Base-by-base conservation (phyloP, 2,888 invertebrate genomes). In the Sialis fuliginosa region DNA sequence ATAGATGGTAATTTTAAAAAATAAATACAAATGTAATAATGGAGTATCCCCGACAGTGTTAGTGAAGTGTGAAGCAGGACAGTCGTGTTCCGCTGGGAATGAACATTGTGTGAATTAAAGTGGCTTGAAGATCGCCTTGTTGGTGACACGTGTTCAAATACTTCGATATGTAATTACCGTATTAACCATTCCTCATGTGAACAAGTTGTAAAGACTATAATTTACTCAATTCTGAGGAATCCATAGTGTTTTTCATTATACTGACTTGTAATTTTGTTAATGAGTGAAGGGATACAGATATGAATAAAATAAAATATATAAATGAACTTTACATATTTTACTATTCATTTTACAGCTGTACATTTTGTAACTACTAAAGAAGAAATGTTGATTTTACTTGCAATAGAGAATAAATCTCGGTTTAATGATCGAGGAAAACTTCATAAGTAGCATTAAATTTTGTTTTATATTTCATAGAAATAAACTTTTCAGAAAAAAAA, bases 401-500 rank as follows among this genome's bases (percentile, higher is more conserved):
- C 64, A 62, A 65, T 62, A 60, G 61, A 61, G 62, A 58, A 62
- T 62, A 67, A 69, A 69, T 69, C 69, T 71, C 70, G 70, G 66
- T 70, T 71, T 22, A 22, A 22, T 22, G 4, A 68, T 67, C 66
- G 65, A 65, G 66, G 69, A 67, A 62, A 67, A 64, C 60, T 60
- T 60, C 57, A 58, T 57, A 58, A 60, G 59, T 56, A 54, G 49
- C 66, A 66, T 66, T 70, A 67, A 71, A 71, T 69, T 72, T 73
- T 72, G 69, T 72, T 73, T 73, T 73, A 68, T 72, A 72, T 71
- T 70, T 71, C 65, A 69, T 72, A 72, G 72, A 68, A 71, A 69
- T 68, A 71, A 72, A 71, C 67, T 69, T 71, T 71, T 68, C 63
- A 68, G 65, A 67, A 68, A 68, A 64, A 32, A 31, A 7, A n/a